phyloP scores from a whole-genome alignment of 2,797 vertebrate species.

The Argentina silus region DNA sequence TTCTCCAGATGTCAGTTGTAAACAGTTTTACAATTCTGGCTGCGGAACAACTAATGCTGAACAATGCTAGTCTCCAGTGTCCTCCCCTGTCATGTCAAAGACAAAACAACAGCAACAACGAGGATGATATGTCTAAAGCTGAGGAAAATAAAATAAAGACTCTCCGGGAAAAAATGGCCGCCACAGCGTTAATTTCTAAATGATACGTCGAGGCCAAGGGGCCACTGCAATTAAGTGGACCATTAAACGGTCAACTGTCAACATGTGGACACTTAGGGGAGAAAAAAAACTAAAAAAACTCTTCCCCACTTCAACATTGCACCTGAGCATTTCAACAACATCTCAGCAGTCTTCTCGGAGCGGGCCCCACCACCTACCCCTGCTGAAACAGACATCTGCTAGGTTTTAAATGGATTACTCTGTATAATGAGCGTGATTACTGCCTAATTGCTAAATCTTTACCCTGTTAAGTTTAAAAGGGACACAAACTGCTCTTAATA shows the following conservation, averaged over 20 bases:
- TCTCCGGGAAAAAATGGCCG: conserved; percentile 38
- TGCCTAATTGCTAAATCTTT: conserved; percentile 83
- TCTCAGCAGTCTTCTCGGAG: conserved; percentile 75
- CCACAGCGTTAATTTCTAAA: conserved; percentile 72
- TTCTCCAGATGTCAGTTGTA: conserved; percentile 51
- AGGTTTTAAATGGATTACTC: conserved; percentile 84
- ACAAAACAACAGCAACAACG: neutral
- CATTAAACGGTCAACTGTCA: conserved; percentile 84
- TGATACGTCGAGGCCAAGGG: conserved; percentile 66
- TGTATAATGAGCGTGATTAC: conserved; percentile 84
- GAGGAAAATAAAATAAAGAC: neutral
- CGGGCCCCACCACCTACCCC: conserved; percentile 67
- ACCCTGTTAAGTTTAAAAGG: conserved; percentile 82
- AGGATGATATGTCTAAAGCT: conserved; percentile 2
- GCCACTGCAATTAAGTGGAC: conserved; percentile 76
- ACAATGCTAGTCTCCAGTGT: conserved; percentile 28
- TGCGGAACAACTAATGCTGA: conserved; percentile 37
- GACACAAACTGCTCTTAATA: conserved; percentile 79
- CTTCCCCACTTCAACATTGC: conserved; percentile 72
- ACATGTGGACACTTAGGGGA: conserved; percentile 75
- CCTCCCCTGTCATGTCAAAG: conserved; percentile 15
- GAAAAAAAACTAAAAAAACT: conserved; percentile 54
- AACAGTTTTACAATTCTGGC: conserved; percentile 43
- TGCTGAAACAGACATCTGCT: conserved; percentile 80
- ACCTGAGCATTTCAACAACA: conserved; percentile 81